These are phyloP conservation scores for Telenomus remus DNA, from an alignment of 1,140 invertebrate genomes.

Conservation along the genomic window DNA sequence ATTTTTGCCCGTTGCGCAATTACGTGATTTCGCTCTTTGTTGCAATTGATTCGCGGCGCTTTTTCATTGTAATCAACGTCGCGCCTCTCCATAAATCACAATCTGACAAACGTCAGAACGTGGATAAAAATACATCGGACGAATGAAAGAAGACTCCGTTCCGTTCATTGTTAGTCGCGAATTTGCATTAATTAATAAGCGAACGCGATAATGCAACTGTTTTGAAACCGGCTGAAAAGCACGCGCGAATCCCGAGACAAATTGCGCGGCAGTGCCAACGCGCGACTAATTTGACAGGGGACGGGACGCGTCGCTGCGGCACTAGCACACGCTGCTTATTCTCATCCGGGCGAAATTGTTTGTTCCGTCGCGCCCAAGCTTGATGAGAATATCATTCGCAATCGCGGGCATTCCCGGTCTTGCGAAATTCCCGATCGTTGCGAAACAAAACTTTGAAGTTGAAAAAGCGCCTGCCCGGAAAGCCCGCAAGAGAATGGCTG, in stretches of 20 bases:
- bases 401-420: not conserved
- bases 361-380: not conserved
- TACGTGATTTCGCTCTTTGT: constrained; percentile 22
- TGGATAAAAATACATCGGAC: too few relatives aligned
- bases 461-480: not conserved
- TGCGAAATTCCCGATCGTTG: not conserved
- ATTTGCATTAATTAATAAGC: constrained; percentile 1
- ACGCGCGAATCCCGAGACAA: constrained; percentile 23
- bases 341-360: constrained; percentile 6
- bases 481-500: too few relatives aligned
- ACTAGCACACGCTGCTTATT: too few relatives aligned
- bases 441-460: constrained; percentile 1
- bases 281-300: constrained; percentile 48
- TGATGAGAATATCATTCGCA: too few relatives aligned
- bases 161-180: too few relatives aligned
- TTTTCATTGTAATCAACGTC: not conserved
- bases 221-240: constrained; percentile 26
- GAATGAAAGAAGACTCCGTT: too few relatives aligned
- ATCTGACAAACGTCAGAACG: too few relatives aligned
- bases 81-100: too few relatives aligned
- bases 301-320: constrained; percentile 19
- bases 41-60: constrained; percentile 5
- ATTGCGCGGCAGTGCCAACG: constrained; percentile 17
- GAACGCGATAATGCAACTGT: constrained; percentile 12
- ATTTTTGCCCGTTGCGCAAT: constrained; percentile 20